Percentiles rank a stretch among this genome's conserved stretches.
Evolutionary conservation across 2,797 vertebrate species (phyloP).

Genomic region (Vultur gryphus): DNA sequence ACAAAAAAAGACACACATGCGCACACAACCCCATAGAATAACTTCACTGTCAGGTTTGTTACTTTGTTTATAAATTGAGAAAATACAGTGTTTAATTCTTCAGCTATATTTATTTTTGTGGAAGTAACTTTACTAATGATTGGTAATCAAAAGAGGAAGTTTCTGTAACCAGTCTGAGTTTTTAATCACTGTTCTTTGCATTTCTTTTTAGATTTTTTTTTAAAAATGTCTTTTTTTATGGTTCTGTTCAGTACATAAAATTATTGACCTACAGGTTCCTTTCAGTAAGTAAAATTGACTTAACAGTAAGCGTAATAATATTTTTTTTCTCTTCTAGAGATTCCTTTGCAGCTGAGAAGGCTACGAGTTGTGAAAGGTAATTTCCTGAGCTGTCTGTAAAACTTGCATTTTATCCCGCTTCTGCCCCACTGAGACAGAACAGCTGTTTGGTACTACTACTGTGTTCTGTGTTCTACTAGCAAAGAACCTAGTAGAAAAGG

Average conservation of each 20-base stretch:
- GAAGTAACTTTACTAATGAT: neutral
- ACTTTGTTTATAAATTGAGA: neutral
- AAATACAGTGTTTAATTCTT: neutral
- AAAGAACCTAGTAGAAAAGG: neutral
- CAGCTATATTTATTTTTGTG: neutral
- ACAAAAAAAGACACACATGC: neutral
- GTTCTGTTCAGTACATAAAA: neutral
- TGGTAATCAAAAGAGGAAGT: neutral
- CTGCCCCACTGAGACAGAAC: neutral
- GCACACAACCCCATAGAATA: fast-evolving
- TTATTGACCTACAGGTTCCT: neutral
- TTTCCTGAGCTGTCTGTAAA: neutral
- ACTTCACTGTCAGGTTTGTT: neutral
- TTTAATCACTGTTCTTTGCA: neutral
- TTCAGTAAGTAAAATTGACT: neutral
- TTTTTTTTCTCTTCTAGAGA: constrained; percentile 8
- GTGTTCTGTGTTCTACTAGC: neutral
- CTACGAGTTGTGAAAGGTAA: neutral
- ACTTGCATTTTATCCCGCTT: neutral
- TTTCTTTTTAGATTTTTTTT: neutral
- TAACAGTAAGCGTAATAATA: neutral
- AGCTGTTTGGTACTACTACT: neutral
- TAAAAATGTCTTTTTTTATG: neutral
- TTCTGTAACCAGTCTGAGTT: neutral
- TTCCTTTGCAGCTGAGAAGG: neutral